These are phyloP conservation scores for Cyprinodon diabolis DNA, from an alignment of 2,797 vertebrate genomes.

Conservation along the genomic window DNA sequence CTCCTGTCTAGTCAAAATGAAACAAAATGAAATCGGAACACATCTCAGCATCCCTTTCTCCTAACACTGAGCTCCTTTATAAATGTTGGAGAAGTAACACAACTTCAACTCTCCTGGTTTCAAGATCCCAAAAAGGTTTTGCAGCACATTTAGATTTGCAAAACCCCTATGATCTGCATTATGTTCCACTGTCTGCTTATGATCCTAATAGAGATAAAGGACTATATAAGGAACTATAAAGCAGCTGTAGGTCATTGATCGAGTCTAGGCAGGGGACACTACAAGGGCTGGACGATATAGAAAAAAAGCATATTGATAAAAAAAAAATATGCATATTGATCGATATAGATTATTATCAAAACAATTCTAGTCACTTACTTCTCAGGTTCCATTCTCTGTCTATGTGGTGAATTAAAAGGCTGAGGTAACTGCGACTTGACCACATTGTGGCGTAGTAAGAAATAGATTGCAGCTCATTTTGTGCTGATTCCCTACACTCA, in stretches of 20 bases:
- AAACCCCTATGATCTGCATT: slow-evolving; percentile 7
- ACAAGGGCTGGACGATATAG: too few relatives aligned
- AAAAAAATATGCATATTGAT: too few relatives aligned
- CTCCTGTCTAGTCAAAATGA: neutral
- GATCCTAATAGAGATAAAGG: slow-evolving; percentile 37
- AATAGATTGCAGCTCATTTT: too few relatives aligned
- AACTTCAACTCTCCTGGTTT: neutral
- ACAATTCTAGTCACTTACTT: too few relatives aligned
- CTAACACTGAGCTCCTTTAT: neutral
- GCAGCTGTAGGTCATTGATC: slow-evolving; percentile 55
- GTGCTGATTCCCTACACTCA: too few relatives aligned
- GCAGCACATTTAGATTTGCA: neutral
- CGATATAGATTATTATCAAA: too few relatives aligned
- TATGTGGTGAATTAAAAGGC: too few relatives aligned
- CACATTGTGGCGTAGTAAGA: too few relatives aligned
- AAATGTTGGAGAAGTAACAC: slow-evolving; percentile 4
- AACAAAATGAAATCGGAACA: neutral
- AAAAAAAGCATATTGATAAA: too few relatives aligned
- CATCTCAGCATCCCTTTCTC: neutral
- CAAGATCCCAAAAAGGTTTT: slow-evolving; percentile 4
- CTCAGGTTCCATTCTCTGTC: too few relatives aligned
- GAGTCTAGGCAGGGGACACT: slow-evolving; percentile 34
- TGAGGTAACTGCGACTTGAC: too few relatives aligned
- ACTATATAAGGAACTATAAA: slow-evolving; percentile 52
- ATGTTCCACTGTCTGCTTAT: slow-evolving; percentile 21